These are phyloP conservation scores for Hipparchia semele DNA, from an alignment of 2,888 invertebrate genomes.

Conservation along the genomic window DNA sequence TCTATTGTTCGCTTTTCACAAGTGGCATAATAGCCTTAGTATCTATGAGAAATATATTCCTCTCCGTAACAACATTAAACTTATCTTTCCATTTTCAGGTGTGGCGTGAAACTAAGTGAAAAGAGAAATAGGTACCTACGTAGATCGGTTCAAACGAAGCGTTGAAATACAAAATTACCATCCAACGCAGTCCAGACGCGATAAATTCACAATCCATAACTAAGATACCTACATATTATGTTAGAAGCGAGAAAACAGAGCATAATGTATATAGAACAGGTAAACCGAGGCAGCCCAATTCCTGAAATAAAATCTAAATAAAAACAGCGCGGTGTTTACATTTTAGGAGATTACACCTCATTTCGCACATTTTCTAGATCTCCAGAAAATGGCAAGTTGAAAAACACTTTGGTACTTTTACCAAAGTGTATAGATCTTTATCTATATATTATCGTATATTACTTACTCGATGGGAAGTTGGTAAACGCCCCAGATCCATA, in stretches of 20 bases:
- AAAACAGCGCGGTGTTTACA: slow-evolving; percentile 5
- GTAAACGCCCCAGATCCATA: too few relatives aligned
- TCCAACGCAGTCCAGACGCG: slow-evolving; percentile 23
- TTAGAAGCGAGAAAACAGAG: slow-evolving; percentile 14
- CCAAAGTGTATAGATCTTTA: neutral
- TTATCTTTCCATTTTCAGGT: slow-evolving; percentile 19
- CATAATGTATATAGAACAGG: slow-evolving; percentile 17
- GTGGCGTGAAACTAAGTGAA: slow-evolving; percentile 20
- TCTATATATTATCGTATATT: too few relatives aligned
- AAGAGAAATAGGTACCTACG: slow-evolving; percentile 18
- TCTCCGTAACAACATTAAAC: too few relatives aligned
- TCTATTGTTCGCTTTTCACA: too few relatives aligned
- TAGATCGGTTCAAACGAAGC: slow-evolving; percentile 7
- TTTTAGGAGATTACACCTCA: slow-evolving; percentile 1
- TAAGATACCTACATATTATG: slow-evolving; percentile 13
- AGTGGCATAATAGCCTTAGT: too few relatives aligned
- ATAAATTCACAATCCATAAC: slow-evolving; percentile 32
- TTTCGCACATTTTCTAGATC: neutral
- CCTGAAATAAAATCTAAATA: slow-evolving; percentile 20
- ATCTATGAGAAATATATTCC: too few relatives aligned
- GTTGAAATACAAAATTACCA: slow-evolving; percentile 23
- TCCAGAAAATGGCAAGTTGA: neutral
- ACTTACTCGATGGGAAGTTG: too few relatives aligned
- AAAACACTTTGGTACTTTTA: neutral
- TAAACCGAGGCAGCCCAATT: slow-evolving; percentile 21